phyloP scores from a whole-genome alignment of 2,113 vertebrate genomes.

The Paramisgurnus dabryanus region DNA sequence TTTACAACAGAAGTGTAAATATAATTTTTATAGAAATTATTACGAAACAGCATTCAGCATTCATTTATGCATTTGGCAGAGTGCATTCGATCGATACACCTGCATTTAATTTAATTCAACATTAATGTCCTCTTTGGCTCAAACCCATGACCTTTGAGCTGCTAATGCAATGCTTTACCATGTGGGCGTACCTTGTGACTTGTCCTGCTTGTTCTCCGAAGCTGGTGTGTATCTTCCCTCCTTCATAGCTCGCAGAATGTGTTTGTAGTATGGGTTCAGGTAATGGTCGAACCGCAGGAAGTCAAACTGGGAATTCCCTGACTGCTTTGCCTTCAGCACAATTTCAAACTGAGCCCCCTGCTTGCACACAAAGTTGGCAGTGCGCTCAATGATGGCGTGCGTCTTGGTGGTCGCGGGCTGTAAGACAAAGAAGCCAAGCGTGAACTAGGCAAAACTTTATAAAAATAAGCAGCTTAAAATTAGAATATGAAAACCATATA shows the following conservation, averaged over 20 bases:
- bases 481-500: neutral
- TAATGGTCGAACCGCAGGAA: conserved; percentile 98
- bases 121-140: too few relatives aligned
- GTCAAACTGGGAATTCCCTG: conserved; percentile 96
- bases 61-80: too few relatives aligned
- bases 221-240: conserved; percentile 85
- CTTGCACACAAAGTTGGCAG: conserved; percentile 93
- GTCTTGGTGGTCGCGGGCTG: conserved; percentile 96
- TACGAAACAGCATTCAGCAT: too few relatives aligned
- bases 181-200: conserved; percentile 76
- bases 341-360: conserved; percentile 98
- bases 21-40: too few relatives aligned
- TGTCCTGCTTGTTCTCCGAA: conserved; percentile 74
- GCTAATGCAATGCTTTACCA: too few relatives aligned
- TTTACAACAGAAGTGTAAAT: too few relatives aligned
- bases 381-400: conserved; percentile 96
- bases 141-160: too few relatives aligned
- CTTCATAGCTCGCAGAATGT: conserved; percentile 95
- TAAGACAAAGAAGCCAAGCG: conserved; percentile 33
- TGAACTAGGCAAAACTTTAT: neutral
- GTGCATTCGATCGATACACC: too few relatives aligned
- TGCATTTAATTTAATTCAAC: too few relatives aligned
- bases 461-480: neutral
- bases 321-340: conserved; percentile 95
- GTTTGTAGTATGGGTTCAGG: conserved; percentile 98